Conservation (phyloP, 2,888 invertebrate genomes). For the Ditylenchus weischeri region DNA sequence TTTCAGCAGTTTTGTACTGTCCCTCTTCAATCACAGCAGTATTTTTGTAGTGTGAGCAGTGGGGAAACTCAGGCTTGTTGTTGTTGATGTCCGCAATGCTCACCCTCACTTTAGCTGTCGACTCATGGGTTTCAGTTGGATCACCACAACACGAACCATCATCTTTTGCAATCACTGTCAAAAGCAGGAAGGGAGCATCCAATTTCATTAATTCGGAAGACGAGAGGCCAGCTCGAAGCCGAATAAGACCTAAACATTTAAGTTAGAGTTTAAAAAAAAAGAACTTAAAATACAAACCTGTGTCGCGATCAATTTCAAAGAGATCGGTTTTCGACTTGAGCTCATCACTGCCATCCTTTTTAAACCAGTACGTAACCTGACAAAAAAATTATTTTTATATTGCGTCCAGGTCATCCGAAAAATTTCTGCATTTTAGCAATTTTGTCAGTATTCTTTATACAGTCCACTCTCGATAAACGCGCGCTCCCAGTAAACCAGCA, state of each 20-base stretch:
- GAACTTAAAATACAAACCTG: conserved; percentile 36
- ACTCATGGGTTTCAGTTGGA: conserved; percentile 36
- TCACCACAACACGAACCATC: conserved; percentile 85
- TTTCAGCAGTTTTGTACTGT: conserved; percentile 67
- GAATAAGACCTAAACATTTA: conserved; percentile 50
- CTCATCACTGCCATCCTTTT: conserved; percentile 37
- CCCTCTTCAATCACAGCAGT: conserved; percentile 74
- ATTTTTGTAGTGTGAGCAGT: conserved; percentile 75
- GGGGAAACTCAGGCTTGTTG: conserved; percentile 64
- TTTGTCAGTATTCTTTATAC: no score
- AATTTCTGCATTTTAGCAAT: no score
- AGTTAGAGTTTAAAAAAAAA: not conserved
- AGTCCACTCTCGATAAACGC: no score
- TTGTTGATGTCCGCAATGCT: conserved; percentile 62
- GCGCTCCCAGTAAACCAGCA: no score
- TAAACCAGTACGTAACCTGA: conserved; percentile 37
- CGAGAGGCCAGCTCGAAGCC: conserved; percentile 58
- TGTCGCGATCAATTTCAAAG: conserved; percentile 55
- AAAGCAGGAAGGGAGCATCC: conserved; percentile 56
- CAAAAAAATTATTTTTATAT: no score
- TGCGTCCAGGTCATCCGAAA: no score
- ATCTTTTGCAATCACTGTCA: conserved; percentile 94
- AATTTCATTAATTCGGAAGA: conserved; percentile 41
- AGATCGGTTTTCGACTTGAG: conserved; percentile 34
- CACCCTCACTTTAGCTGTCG: conserved; percentile 46